These are phyloP conservation scores for Argynnis bischoffii DNA, from an alignment of 2,888 invertebrate species.

Conservation along the genomic window DNA sequence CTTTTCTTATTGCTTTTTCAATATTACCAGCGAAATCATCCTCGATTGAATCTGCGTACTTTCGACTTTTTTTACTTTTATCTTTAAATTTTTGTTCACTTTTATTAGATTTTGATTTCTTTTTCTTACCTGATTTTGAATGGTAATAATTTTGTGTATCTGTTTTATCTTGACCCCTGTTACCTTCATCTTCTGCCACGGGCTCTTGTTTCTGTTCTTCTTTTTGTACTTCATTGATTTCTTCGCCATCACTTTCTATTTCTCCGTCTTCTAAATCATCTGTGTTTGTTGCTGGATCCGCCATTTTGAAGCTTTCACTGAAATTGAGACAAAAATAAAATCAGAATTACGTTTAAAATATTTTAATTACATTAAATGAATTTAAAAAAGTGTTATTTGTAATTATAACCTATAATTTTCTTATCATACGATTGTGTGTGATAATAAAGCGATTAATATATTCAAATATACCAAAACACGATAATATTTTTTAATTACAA, in stretches of 20 bases:
- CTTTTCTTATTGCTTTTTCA: slow-evolving; percentile 89
- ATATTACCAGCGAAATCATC: slow-evolving; percentile 91
- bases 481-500: no score
- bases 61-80: slow-evolving; percentile 77
- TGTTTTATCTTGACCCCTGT: slow-evolving; percentile 43
- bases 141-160: slow-evolving; percentile 63
- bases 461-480: no score
- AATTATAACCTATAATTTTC: no score
- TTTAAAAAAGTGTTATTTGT: no score
- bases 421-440: no score
- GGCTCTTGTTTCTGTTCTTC: slow-evolving; percentile 55
- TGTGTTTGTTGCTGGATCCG: slow-evolving; percentile 55
- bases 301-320: slow-evolving; percentile 67
- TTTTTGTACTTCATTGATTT: slow-evolving; percentile 52
- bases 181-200: slow-evolving; percentile 40
- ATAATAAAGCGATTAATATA: no score
- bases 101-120: slow-evolving; percentile 76
- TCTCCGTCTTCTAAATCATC: slow-evolving; percentile 94
- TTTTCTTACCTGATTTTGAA: slow-evolving; percentile 78
- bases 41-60: slow-evolving; percentile 65
- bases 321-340: slow-evolving; percentile 52
- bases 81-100: slow-evolving; percentile 76
- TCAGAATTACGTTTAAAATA: slow-evolving; percentile 5
- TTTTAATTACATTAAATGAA: no score
- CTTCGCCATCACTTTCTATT: slow-evolving; percentile 86